Percentiles rank a stretch among this genome's conserved stretches.
phyloP scores from a whole-genome alignment of 2,113 vertebrate species.

The Protomyctophum bolini region DNA sequence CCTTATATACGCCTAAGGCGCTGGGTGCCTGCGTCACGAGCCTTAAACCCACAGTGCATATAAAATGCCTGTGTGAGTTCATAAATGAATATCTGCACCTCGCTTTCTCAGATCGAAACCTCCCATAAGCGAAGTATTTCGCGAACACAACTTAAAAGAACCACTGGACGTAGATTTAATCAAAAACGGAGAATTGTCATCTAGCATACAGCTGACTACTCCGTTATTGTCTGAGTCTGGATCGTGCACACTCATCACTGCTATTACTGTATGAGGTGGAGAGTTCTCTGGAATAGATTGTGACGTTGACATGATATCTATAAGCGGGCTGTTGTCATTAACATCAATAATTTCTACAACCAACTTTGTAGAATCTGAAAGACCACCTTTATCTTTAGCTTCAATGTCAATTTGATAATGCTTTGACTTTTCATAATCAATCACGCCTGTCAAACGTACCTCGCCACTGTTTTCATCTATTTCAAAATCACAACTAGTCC shows the following conservation, averaged over 20 bases:
- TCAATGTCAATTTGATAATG: conserved; percentile 12
- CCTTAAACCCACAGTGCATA: too few species aligned
- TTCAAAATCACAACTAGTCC: conserved; percentile 55
- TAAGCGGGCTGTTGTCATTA: conserved; percentile 46
- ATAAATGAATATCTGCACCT: too few species aligned
- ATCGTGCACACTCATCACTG: conserved; percentile 78
- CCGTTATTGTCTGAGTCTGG: conserved; percentile 73
- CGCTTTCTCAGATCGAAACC: too few species aligned
- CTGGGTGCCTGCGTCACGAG: too few species aligned
- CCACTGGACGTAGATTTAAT: background rate
- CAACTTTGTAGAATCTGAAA: conserved; percentile 9
- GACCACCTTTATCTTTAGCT: conserved; percentile 13
- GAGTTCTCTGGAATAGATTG: conserved; percentile 70
- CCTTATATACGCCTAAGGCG: too few species aligned
- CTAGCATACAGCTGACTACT: conserved; percentile 63
- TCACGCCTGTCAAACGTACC: background rate
- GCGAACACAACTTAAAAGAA: too few species aligned
- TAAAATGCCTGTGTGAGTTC: too few species aligned
- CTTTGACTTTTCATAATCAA: conserved; percentile 17
- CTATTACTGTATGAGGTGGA: conserved; percentile 61
- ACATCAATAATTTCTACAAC: background rate
- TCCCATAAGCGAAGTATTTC: too few species aligned
- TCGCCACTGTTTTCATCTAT: conserved; percentile 68
- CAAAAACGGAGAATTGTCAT: conserved; percentile 57
- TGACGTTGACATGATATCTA: conserved; percentile 40